A percentile compares a stretch with the other conserved stretches of the same genome.
These are phyloP conservation scores for Papilio machaon DNA, from an alignment of 1,140 invertebrate species.

Conservation along the genomic window DNA sequence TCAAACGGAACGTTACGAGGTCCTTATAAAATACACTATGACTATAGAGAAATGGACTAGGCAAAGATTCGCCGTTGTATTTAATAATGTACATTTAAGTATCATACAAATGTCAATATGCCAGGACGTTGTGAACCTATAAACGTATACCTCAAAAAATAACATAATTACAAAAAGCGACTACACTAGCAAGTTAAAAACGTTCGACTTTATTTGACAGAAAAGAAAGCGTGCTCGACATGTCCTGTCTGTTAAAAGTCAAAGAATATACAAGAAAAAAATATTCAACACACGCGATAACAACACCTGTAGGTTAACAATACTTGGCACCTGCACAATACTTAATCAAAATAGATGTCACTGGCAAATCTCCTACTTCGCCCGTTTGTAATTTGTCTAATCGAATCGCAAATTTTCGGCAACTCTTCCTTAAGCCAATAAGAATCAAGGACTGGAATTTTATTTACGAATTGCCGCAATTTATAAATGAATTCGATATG, in stretches of 20 bases:
- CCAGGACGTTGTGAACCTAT: no score
- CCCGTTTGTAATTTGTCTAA: not conserved
- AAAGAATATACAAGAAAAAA: not conserved
- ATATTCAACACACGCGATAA: not conserved
- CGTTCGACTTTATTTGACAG: no score
- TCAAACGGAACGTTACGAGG: not conserved
- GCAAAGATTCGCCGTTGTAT: not conserved
- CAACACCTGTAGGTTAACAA: conserved; percentile 22
- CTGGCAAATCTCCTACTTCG: not conserved
- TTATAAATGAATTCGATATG: no score
- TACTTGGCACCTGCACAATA: conserved; percentile 19
- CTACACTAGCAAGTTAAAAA: no score
- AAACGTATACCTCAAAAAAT: no score
- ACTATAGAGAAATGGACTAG: not conserved
- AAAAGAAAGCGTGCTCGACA: not conserved
- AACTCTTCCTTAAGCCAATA: no score
- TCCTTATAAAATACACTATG: not conserved
- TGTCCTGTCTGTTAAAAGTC: not conserved
- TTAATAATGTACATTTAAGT: not conserved
- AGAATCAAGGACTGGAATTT: no score
- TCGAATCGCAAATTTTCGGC: no score
- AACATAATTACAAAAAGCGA: no score
- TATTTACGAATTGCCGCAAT: no score
- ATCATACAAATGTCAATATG: no score
- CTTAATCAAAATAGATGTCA: conserved; percentile 6